These are phyloP conservation scores for Epizoanthus illoricatus DNA, from an alignment of 92 coral and sea anemone genomes.

Conservation along the genomic window DNA sequence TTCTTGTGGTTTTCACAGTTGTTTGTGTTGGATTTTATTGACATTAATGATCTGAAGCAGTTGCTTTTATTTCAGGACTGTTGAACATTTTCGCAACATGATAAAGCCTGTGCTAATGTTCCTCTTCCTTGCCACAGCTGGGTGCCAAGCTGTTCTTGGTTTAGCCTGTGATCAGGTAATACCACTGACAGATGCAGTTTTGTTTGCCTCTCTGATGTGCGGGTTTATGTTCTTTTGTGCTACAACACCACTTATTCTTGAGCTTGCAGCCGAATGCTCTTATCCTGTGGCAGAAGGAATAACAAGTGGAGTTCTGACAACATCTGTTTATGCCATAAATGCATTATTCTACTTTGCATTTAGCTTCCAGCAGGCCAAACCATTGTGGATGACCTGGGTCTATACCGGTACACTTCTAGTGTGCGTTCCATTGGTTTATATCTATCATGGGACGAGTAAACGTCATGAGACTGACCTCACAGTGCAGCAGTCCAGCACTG, in stretches of 20 bases:
- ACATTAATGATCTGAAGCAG: not conserved
- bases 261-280: constrained; percentile 86
- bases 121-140: constrained; percentile 65
- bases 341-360: constrained; percentile 75
- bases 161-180: constrained; percentile 76
- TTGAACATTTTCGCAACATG: constrained; percentile 72
- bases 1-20: not conserved
- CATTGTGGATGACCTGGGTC: constrained; percentile 87
- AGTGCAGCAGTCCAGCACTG: constrained; percentile 1
- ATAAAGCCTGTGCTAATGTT: constrained; percentile 69
- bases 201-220: constrained; percentile 63
- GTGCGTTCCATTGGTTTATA: constrained; percentile 63
- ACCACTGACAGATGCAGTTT: constrained; percentile 60
- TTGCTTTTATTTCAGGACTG: constrained; percentile 55
- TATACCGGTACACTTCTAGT: constrained; percentile 65
- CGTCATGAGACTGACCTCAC: constrained; percentile 66
- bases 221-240: constrained; percentile 70
- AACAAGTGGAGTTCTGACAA: constrained; percentile 73
- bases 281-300: constrained; percentile 95
- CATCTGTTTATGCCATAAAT: constrained; percentile 74
- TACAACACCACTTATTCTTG: constrained; percentile 71
- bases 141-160: constrained; percentile 70
- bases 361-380: constrained; percentile 83
- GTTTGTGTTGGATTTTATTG: too few relatives aligned
- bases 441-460: constrained; percentile 63